Conservation (phyloP, 2,113 vertebrate species). For the Collichthys lucidus region DNA sequence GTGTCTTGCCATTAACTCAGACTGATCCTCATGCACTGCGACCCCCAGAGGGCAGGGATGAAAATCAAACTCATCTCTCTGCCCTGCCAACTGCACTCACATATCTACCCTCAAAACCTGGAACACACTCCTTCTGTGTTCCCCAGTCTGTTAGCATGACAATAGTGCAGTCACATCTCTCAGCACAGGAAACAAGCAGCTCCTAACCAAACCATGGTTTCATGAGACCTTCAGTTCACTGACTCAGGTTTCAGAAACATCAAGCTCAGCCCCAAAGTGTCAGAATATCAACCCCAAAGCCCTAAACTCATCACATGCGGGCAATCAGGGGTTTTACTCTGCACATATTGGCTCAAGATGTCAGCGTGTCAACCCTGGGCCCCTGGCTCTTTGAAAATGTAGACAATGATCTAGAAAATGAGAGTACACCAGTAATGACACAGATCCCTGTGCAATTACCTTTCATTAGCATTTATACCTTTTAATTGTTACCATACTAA, state of each 20-base stretch:
- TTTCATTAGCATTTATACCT: slow-evolving; percentile 19
- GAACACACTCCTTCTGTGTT: slow-evolving; percentile 26
- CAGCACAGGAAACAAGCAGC: slow-evolving; percentile 48
- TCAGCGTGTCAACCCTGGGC: slow-evolving; percentile 35
- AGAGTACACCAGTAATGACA: slow-evolving; percentile 32
- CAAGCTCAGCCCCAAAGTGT: slow-evolving; percentile 48
- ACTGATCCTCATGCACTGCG: slow-evolving; percentile 40
- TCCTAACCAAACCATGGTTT: slow-evolving; percentile 54
- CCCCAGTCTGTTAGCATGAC: slow-evolving; percentile 63
- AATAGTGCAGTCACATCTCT: slow-evolving; percentile 54
- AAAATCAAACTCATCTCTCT: slow-evolving; percentile 59
- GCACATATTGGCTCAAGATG: slow-evolving; percentile 48
- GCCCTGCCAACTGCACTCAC: slow-evolving; percentile 55
- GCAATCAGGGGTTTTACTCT: slow-evolving; percentile 42
- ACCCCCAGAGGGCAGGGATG: slow-evolving; percentile 49
- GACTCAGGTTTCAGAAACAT: slow-evolving; percentile 61
- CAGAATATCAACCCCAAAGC: slow-evolving; percentile 62
- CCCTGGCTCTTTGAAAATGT: slow-evolving; percentile 32
- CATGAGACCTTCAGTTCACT: slow-evolving; percentile 64
- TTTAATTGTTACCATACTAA: slow-evolving; percentile 46
- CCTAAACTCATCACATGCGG: slow-evolving; percentile 63
- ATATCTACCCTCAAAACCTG: slow-evolving; percentile 56
- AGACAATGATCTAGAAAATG: slow-evolving; percentile 43
- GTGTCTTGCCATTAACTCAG: slow-evolving; percentile 46
- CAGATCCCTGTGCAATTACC: slow-evolving; percentile 18